A percentile compares a stretch with the other conserved stretches of the same genome.
phyloP scores from a whole-genome alignment of 2,113 vertebrate genomes.

The Galeopterus variegatus region DNA sequence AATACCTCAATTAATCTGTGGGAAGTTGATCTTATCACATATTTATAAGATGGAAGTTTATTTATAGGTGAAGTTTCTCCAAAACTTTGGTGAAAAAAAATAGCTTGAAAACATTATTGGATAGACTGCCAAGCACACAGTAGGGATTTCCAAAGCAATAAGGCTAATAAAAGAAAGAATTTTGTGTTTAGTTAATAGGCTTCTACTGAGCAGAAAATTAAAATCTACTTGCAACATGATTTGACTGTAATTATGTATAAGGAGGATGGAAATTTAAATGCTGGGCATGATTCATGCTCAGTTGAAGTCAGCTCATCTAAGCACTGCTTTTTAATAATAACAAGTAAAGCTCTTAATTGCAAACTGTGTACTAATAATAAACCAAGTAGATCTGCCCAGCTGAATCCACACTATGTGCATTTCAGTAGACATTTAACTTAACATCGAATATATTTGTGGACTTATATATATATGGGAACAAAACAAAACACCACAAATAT shows the following conservation, averaged over 20 bases:
- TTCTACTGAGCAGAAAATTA: background rate
- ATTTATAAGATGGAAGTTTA: constrained; percentile 69
- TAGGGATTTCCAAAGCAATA: constrained; percentile 54
- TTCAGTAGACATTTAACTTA: background rate
- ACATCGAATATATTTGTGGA: background rate
- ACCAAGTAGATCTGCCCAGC: background rate
- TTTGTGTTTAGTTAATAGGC: background rate
- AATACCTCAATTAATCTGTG: constrained; percentile 77
- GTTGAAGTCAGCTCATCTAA: background rate
- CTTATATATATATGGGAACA: no score
- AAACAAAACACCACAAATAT: background rate
- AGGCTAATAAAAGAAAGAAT: background rate
- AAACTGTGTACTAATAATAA: background rate
- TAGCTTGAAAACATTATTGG: background rate
- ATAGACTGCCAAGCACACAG: background rate
- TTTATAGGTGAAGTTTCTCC: constrained; percentile 56
- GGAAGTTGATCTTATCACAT: constrained; percentile 67
- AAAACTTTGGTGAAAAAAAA: background rate
- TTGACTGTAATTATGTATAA: background rate
- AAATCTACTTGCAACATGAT: background rate
- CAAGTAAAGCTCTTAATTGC: background rate
- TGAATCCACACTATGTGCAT: background rate
- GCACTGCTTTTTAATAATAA: background rate
- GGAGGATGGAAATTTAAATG: background rate
- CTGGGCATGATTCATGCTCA: background rate